Percentiles rank a stretch among this genome's conserved stretches.
Conservation (phyloP, 1,140 invertebrate genomes). For the Sitodiplosis mosellana region DNA sequence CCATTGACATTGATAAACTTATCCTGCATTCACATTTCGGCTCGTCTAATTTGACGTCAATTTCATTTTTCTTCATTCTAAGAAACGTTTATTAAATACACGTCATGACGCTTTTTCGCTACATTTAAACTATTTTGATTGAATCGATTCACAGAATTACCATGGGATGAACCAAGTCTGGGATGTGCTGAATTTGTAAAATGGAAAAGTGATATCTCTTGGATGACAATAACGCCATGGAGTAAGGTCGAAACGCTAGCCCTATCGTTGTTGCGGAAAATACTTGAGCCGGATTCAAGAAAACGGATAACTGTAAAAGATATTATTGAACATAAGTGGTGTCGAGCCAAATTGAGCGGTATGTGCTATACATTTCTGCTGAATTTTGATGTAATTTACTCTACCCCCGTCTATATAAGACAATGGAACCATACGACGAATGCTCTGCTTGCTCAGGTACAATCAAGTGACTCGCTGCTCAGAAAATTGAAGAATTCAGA, state of each 20-base stretch:
- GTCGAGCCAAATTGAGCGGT: conserved; percentile 19
- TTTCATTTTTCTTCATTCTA: too few species aligned
- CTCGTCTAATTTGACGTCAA: too few species aligned
- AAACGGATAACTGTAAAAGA: conserved; percentile 44
- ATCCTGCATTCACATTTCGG: too few species aligned
- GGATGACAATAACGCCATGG: conserved; percentile 54
- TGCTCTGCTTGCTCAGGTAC: conserved; percentile 44
- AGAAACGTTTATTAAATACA: too few species aligned
- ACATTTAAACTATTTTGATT: too few species aligned
- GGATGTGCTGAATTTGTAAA: conserved; percentile 51
- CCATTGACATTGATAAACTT: too few species aligned
- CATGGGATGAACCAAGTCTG: conserved; percentile 70
- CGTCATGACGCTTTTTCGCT: too few species aligned
- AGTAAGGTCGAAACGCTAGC: conserved; percentile 58
- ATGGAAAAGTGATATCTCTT: conserved; percentile 50
- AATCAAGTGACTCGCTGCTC: conserved; percentile 74
- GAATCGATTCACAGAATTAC: conserved; percentile 55
- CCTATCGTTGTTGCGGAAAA: conserved; percentile 52
- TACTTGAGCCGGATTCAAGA: conserved; percentile 44
- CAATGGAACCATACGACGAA: neutral
- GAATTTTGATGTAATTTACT: neutral
- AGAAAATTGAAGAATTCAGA: conserved; percentile 31
- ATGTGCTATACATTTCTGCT: neutral
- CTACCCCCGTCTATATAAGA: neutral
- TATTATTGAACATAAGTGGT: conserved; percentile 63